phyloP scores from a whole-genome alignment of 2,113 vertebrate species.

The Cairina moschata region DNA sequence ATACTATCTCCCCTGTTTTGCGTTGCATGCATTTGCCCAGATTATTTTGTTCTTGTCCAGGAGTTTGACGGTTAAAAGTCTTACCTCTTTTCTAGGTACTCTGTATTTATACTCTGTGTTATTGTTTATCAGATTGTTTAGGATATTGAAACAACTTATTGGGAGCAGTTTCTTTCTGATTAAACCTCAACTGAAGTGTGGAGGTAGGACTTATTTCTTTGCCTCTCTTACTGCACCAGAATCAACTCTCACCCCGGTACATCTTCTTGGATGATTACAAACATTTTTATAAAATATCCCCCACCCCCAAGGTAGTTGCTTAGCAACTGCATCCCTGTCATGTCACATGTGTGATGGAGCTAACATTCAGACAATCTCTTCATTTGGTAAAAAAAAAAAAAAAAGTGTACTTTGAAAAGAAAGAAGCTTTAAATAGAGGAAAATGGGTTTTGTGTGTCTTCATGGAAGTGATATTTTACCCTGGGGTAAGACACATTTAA shows the following conservation, averaged over 20 bases:
- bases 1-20: background rate
- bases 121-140: background rate
- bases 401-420: background rate
- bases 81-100: fast-evolving
- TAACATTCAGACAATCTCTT: background rate
- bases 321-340: background rate
- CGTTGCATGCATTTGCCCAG: background rate
- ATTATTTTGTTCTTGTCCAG: background rate
- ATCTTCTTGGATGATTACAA: background rate
- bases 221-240: background rate
- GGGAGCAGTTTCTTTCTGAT: background rate
- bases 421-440: background rate
- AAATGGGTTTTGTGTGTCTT: background rate
- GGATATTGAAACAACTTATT: background rate
- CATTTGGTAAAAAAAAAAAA: background rate
- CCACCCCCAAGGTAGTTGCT: background rate
- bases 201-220: background rate
- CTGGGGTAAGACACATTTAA: background rate
- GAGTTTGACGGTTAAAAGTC: background rate
- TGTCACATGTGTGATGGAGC: background rate
- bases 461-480: background rate
- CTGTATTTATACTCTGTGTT: background rate
- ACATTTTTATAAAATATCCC: background rate
- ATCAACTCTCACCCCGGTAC: background rate
- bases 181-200: background rate